Conservation (phyloP, 2,113 vertebrate genomes). For the Erinaceus europaeus region DNA sequence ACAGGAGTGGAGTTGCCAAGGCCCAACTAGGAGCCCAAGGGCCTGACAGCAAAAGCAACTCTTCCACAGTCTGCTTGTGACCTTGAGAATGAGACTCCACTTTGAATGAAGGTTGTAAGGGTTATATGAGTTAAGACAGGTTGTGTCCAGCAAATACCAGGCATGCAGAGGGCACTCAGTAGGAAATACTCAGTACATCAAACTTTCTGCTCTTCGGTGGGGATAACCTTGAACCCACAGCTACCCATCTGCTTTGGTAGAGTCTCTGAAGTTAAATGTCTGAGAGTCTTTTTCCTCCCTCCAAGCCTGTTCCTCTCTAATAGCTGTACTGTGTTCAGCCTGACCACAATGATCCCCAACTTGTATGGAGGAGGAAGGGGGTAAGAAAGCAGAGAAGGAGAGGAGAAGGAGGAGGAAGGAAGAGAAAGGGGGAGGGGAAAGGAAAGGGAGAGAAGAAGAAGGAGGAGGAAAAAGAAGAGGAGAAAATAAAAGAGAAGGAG, state of each 20-base stretch:
- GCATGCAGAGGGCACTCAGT: accelerated
- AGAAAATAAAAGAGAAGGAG: not conserved
- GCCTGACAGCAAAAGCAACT: not conserved
- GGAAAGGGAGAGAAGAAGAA: not conserved
- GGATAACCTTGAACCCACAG: not conserved
- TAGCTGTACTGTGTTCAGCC: not conserved
- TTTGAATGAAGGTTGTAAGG: not conserved
- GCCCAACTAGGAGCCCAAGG: not conserved
- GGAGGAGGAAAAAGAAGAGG: not conserved
- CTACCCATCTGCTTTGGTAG: no score
- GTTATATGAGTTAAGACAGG: not conserved
- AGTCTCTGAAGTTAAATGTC: no score
- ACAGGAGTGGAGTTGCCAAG: no score
- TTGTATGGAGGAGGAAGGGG: not conserved
- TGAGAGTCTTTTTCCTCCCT: accelerated
- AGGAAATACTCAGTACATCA: accelerated
- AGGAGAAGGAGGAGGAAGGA: not conserved
- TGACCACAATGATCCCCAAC: not conserved
- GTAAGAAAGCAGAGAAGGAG: not conserved
- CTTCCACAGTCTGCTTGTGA: not conserved
- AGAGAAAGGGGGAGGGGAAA: not conserved
- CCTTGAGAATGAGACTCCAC: not conserved
- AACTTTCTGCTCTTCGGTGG: not conserved
- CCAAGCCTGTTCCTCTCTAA: not conserved
- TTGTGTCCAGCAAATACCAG: not conserved